Base-by-base conservation (phyloP, 2,888 invertebrate genomes). In the Deladenus siricidicola region DNA sequence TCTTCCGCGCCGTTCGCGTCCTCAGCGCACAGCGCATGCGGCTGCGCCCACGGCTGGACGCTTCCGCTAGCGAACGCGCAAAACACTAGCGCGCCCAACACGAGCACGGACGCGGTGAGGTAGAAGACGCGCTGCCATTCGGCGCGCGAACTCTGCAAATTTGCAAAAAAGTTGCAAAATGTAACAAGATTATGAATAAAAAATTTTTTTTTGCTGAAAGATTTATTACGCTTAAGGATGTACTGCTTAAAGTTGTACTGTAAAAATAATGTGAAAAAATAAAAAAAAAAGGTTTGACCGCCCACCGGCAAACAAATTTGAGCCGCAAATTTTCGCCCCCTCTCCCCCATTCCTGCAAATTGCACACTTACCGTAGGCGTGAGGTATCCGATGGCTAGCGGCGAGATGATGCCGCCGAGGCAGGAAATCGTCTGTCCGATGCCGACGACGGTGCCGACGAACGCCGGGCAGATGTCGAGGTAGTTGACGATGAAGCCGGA, bases 41-140 rank as follows among this genome's bases (percentile, higher is more conserved):
- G 80, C 81, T 81, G 34, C 23, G 80, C 80, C 81, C 81, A 81
- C 0, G 72, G 63, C 60, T 81, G 80, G 21, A 80, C 73, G 47
- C 67, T 65, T 43, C 74, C 81, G 17, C 74, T 70, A 1, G 80
- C 80, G 43, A 82, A 78, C 10, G 80, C 23, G 4, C 70, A 62
- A 71, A 79, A 82, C 60, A 81, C 67, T 1, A 80, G 60, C 3
- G 81, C 79, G 19, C 82, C 82, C 49, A 74, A 63, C 17, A 79
- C 59, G 61, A 82, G 79, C 4, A 83, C 76, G 4, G 62, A 72
- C 4, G 71, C 74, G 8, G 78, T 76, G 42, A 79, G 50, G 67
- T 69, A 71, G 60, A 79, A 73, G 17, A 79, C 71, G 23, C 63
- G n/a, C 60, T 74, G 72, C 79, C 79, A 79, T 56, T 79, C 75